Percentiles rank a stretch among this genome's conserved stretches.
Evolutionary conservation across 2,797 vertebrate genomes (phyloP).

Genomic region (Decapterus maruadsi): DNA sequence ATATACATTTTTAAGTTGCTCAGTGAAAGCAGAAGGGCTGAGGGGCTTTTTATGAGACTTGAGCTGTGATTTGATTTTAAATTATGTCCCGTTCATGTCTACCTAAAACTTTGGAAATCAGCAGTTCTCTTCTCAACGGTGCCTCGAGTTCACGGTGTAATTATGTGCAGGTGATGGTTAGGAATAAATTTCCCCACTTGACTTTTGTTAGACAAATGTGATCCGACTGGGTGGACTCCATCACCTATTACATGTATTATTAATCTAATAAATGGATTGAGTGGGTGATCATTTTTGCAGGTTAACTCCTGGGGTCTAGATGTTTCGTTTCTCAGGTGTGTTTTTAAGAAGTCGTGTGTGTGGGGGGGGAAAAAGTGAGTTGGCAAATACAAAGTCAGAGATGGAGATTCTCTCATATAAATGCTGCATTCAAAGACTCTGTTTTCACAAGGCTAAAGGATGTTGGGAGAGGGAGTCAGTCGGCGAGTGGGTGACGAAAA

Average conservation of each 20-base stretch:
- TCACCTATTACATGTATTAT: conserved; percentile 31
- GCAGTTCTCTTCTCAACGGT: neutral
- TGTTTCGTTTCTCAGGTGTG: conserved; percentile 27
- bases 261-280: conserved; percentile 19
- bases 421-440: conserved; percentile 63
- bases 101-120: neutral
- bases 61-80: neutral
- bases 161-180: conserved; percentile 5
- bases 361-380: conserved; percentile 29
- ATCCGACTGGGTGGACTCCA: conserved; percentile 3
- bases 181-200: neutral
- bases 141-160: neutral
- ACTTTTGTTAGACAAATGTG: conserved; percentile 15
- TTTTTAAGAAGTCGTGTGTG: conserved; percentile 8
- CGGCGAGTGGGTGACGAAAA: conserved; percentile 49
- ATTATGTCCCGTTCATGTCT: neutral
- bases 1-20: neutral
- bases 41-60: neutral
- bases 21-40: neutral
- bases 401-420: conserved; percentile 61
- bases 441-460: conserved; percentile 61
- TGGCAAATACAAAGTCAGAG: conserved; percentile 57
- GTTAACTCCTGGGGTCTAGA: neutral
- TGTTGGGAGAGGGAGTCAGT: conserved; percentile 40
- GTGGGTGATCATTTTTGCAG: conserved; percentile 4